Evolutionary conservation across 2,113 vertebrate species (phyloP).

Genomic region (Merops nubicus): DNA sequence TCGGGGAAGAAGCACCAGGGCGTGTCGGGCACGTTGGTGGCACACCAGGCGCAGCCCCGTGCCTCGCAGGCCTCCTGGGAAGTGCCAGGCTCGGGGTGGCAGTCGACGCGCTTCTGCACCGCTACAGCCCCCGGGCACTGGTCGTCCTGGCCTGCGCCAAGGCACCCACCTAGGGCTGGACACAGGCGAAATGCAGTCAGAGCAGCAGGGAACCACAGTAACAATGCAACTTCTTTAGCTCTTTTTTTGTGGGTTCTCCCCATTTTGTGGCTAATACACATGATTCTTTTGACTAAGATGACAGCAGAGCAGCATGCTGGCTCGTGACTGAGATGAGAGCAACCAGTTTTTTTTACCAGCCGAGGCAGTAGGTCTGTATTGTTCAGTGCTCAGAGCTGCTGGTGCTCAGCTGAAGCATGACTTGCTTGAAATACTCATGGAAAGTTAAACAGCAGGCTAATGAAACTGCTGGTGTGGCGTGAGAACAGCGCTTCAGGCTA

Average conservation of each 20-base stretch:
- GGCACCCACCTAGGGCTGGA: neutral
- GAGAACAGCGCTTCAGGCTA: neutral
- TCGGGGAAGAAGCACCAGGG: slow-evolving; percentile 32
- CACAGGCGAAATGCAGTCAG: neutral
- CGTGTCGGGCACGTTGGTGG: neutral
- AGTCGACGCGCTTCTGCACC: neutral
- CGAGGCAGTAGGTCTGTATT: fast-evolving
- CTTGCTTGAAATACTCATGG: neutral
- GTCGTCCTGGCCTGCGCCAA: fast-evolving
- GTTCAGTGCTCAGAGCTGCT: neutral
- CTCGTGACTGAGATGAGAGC: fast-evolving
- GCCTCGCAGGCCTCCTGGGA: slow-evolving; percentile 6
- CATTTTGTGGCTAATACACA: fast-evolving
- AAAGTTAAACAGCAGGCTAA: neutral
- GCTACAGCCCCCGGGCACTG: fast-evolving
- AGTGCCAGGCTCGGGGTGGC: neutral
- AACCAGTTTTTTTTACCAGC: neutral
- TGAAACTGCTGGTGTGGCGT: neutral
- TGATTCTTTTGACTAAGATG: neutral
- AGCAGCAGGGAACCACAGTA: neutral
- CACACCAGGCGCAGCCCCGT: neutral
- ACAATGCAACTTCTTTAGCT: fast-evolving
- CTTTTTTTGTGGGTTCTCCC: no score
- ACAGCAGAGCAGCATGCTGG: neutral
- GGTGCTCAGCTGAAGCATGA: neutral